Evolutionary conservation across 2,888 invertebrate genomes (phyloP), one percentile per base, ranked within the genome.

Genomic region (Hoplodrina ambigua): DNA sequence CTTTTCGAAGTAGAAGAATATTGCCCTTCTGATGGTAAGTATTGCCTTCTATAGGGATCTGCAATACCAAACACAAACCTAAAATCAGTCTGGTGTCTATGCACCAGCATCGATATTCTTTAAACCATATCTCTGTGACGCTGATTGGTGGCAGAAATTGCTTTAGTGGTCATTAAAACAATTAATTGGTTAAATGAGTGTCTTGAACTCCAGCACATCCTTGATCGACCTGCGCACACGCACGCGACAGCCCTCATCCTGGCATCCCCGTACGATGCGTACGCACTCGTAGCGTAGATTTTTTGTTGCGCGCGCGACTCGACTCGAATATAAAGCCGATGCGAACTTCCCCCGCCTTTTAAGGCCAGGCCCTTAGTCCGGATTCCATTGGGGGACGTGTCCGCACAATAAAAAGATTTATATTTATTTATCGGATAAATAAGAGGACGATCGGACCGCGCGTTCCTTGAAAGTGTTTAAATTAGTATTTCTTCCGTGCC

Each of bases 201-300:
- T 67, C 54, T 37, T 58, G 37, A 46, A 33, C 52, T 53, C n/a
- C 11, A 37, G 17, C 60, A 52, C 78, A 69, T 65, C 79, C 81
- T 59, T 82, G 84, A 71, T 81, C 84, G 70, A 84, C 81, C 80
- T 82, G 69, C 33, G 64, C 52, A 54, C 44, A 55, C 37, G 66
- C 75, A 55, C 49, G 75, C 70, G 90, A 83, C 87, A 88, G 82
- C 89, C 86, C 89, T 89, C 84, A 69, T 56, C 55, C 77, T 85
- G 90, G 90, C 86, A 90, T 91, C 90, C 89, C 89, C 89, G 89
- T 93, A 94, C 93, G 91, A 87, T 87, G 84, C 91, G 92, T 93
- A 94, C 93, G 90, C 88, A 87, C 89, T 89, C 92, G 93, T 92
- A 93, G 88, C 94, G 94, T 94, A 94, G 84, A 89, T 91, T 95